These are phyloP conservation scores for Albula goreensis DNA, from an alignment of 2,113 vertebrate genomes.

Conservation along the genomic window DNA sequence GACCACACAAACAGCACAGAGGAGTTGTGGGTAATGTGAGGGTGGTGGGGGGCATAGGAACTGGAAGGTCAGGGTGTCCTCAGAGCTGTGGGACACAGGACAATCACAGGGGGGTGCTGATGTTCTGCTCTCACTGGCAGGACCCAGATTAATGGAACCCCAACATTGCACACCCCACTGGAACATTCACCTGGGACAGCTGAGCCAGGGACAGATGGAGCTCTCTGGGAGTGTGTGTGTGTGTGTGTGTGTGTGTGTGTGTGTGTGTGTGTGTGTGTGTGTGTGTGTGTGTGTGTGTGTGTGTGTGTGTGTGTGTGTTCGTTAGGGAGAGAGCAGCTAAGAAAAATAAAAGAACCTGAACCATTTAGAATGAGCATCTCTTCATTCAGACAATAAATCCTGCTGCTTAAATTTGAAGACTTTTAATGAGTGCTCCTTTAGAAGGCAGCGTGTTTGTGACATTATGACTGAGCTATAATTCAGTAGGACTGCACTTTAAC, in stretches of 20 bases:
- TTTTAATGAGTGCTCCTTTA: neutral
- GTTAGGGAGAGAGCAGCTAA: neutral
- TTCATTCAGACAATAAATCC: constrained; percentile 16
- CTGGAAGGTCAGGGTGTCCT: neutral
- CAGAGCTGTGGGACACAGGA: neutral
- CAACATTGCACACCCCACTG: neutral
- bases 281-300: neutral
- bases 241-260: neutral
- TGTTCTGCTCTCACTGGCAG: neutral
- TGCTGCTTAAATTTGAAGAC: constrained; percentile 9
- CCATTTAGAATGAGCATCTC: neutral
- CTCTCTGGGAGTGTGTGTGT: neutral
- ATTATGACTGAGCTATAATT: neutral
- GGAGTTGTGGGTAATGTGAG: neutral
- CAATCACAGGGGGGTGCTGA: neutral
- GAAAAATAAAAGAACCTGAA: neutral
- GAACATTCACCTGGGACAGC: neutral
- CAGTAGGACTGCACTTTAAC: no score
- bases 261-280: no score
- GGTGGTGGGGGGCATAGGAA: neutral
- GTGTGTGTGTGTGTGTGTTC: neutral
- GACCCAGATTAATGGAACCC: neutral
- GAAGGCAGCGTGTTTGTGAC: neutral
- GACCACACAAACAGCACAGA: neutral
- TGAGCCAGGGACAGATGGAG: neutral